Conservation (phyloP, 2,888 invertebrate genomes). For the Drosophila emarginata region DNA sequence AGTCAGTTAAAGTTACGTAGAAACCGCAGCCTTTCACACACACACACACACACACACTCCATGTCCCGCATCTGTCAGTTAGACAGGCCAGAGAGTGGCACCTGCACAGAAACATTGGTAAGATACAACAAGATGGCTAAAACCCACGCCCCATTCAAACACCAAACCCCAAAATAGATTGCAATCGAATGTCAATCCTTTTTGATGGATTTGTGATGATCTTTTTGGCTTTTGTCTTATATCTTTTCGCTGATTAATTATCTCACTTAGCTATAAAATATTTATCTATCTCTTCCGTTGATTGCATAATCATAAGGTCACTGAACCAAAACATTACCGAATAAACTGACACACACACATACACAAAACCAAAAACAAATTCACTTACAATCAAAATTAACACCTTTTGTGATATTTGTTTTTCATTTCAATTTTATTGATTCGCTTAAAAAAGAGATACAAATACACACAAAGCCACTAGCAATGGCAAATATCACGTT, state of each 20-base stretch:
- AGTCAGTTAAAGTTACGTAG: slow-evolving; percentile 23
- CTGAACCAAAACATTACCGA: slow-evolving; percentile 53
- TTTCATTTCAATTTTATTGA: slow-evolving; percentile 17
- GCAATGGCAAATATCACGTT: slow-evolving; percentile 50
- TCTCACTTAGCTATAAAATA: not conserved
- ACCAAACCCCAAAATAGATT: slow-evolving; percentile 32
- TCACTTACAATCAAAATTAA: slow-evolving; percentile 73
- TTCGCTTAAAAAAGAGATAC: slow-evolving; percentile 17
- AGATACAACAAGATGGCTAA: slow-evolving; percentile 3
- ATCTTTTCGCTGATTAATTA: slow-evolving; percentile 30
- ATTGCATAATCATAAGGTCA: slow-evolving; percentile 60
- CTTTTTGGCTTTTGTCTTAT: slow-evolving; percentile 54
- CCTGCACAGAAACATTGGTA: slow-evolving; percentile 40
- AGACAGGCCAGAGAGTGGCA: slow-evolving; percentile 53
- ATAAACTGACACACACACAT: too few species aligned
- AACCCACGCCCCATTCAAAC: slow-evolving; percentile 21
- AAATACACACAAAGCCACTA: slow-evolving; percentile 18
- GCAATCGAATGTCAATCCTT: slow-evolving; percentile 61
- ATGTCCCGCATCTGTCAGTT: slow-evolving; percentile 37
- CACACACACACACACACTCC: slow-evolving; percentile 41
- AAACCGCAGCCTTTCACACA: slow-evolving; percentile 21
- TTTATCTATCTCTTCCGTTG: not conserved
- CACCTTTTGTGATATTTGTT: slow-evolving; percentile 58
- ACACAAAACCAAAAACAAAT: slow-evolving; percentile 14
- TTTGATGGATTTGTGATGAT: slow-evolving; percentile 67